Evolutionary conservation across 2,797 vertebrate genomes (phyloP).

Genomic region (Hyperoplus immaculatus): DNA sequence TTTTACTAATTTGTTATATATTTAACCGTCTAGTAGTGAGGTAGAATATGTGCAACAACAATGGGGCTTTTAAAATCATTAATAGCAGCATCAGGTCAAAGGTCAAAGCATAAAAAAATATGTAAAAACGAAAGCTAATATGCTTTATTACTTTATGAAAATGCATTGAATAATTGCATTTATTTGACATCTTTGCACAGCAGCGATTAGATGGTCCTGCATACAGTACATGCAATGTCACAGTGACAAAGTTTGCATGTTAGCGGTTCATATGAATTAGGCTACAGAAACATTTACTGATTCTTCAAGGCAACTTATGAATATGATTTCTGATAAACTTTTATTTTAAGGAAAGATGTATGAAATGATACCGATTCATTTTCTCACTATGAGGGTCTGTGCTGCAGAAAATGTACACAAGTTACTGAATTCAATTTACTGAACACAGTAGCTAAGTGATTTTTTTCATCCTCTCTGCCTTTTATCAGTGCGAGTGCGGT

Average conservation of each 20-base stretch:
- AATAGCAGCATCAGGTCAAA: slow-evolving; percentile 7
- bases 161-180: background rate
- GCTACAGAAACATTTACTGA: background rate
- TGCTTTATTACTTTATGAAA: background rate
- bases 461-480: background rate
- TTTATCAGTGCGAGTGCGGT: slow-evolving; percentile 11
- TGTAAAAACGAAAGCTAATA: background rate
- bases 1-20: background rate
- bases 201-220: too few relatives aligned
- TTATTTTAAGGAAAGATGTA: too few relatives aligned
- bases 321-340: background rate
- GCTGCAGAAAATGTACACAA: background rate
- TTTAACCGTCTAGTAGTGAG: too few relatives aligned
- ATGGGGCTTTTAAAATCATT: background rate
- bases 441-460: background rate
- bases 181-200: too few relatives aligned
- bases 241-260: too few relatives aligned
- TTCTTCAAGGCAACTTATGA: background rate
- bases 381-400: too few relatives aligned
- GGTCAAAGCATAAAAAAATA: background rate
- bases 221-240: too few relatives aligned
- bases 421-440: background rate
- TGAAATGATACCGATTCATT: too few relatives aligned
- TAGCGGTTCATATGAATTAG: background rate
- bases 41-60: background rate